Conservation (phyloP, 1,140 invertebrate species). For the Drosophila ambigua region DNA sequence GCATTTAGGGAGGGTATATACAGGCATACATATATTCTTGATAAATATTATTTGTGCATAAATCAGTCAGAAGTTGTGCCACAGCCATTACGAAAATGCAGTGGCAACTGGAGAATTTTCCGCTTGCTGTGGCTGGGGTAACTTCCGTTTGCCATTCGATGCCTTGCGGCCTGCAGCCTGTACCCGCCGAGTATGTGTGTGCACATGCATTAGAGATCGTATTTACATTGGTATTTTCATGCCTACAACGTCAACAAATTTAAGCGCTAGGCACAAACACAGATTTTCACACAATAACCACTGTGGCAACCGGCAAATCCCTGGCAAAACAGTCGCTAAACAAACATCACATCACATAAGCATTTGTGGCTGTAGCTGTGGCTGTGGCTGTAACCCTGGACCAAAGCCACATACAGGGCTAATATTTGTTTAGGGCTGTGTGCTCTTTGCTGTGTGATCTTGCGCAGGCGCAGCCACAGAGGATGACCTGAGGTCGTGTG, state of each 20-base stretch:
- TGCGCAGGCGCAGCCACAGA: slow-evolving; percentile 66
- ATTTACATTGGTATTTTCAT: slow-evolving; percentile 67
- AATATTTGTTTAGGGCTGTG: slow-evolving; percentile 72
- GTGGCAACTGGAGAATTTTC: slow-evolving; percentile 12
- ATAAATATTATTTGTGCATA: too few species aligned
- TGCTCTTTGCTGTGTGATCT: slow-evolving; percentile 29
- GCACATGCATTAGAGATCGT: slow-evolving; percentile 2
- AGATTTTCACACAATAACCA: slow-evolving; percentile 76
- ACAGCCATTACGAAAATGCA: too few species aligned
- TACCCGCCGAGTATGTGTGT: slow-evolving; percentile 1
- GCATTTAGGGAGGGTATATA: background rate
- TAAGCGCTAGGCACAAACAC: slow-evolving; percentile 59
- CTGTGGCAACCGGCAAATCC: slow-evolving; percentile 62
- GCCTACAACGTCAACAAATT: slow-evolving; percentile 67
- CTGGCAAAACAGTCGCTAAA: slow-evolving; percentile 54
- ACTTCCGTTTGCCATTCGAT: slow-evolving; percentile 50
- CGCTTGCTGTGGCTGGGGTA: slow-evolving; percentile 30
- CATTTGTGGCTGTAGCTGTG: background rate
- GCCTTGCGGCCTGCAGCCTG: slow-evolving; percentile 10
- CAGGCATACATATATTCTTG: background rate
- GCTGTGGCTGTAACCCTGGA: slow-evolving; percentile 2
- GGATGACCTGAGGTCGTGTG: slow-evolving; percentile 35
- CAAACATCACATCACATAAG: slow-evolving; percentile 51
- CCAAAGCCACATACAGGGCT: slow-evolving; percentile 37
- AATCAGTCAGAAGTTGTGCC: too few species aligned